Percentiles rank a stretch among this genome's conserved stretches.
Conservation (phyloP, 2,888 invertebrate genomes). For the Graphium colonna region DNA sequence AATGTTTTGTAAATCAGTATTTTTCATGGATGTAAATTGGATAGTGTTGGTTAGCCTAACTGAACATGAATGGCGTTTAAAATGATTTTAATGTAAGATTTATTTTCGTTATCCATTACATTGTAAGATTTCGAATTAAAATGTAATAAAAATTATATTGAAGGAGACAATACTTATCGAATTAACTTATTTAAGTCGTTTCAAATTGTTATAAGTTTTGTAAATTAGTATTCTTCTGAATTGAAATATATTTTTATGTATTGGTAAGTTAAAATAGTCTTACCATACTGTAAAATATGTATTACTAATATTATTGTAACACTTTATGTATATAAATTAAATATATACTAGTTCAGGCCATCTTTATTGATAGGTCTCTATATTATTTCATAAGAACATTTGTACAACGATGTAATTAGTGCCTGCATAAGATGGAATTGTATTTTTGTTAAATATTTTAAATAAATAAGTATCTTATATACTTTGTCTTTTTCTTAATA, state of each 20-base stretch:
- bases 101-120: background rate
- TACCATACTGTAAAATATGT: slow-evolving; percentile 2
- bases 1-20: slow-evolving; percentile 7
- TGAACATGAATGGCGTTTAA: too few relatives aligned
- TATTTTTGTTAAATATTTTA: slow-evolving; percentile 15
- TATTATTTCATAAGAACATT: slow-evolving; percentile 5
- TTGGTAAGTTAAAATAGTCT: background rate
- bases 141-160: too few relatives aligned
- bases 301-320: slow-evolving; percentile 1
- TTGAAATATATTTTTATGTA: slow-evolving; percentile 26
- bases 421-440: slow-evolving; percentile 28
- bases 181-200: background rate
- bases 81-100: background rate
- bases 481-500: slow-evolving; percentile 2
- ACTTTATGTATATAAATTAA: slow-evolving; percentile 14
- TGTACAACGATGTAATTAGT: slow-evolving; percentile 34
- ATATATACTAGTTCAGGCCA: slow-evolving; percentile 10
- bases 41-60: too few relatives aligned
- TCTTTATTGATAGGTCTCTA: background rate
- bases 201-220: slow-evolving; percentile 1
- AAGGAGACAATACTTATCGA: too few relatives aligned
- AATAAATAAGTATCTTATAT: slow-evolving; percentile 13
- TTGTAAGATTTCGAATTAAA: background rate
- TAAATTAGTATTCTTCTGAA: slow-evolving; percentile 5
- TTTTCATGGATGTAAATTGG: too few relatives aligned